Base-by-base conservation (phyloP, 2,888 invertebrate species). In the Drosophila mimetica region DNA sequence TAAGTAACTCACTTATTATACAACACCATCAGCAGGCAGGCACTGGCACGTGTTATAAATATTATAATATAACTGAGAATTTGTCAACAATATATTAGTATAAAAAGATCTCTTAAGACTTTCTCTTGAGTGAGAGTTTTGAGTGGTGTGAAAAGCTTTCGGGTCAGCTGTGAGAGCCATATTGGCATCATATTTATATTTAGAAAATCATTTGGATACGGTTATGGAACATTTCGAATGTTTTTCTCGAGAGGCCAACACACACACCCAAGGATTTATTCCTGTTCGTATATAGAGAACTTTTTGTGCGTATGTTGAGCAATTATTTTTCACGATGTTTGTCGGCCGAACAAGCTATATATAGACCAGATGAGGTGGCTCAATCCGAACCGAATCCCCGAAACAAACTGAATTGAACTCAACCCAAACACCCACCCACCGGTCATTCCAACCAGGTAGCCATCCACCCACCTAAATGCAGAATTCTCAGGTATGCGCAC, bases 171-270 rank as follows among this genome's bases (percentile, higher is more conserved):
- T 57, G 58, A 13, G 16, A 20, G 14, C 53, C 46, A 70, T 61
- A 42, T 57, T 79, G 72, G 73, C 82, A 83, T 84, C 89, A 84
- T 89, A 89, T 89, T 84, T 84, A 84, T 89, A 89, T 87, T 84
- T 84, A 84, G 84, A 84, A 89, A 53, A 85, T 71, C 72, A 67
- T 75, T 63, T 75, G 65, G 47, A 73, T 66, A 48, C 61, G 78
- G 64, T 76, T 87, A 89, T 84, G 84, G 84, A 84, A 88, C 89
- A 86, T 77, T 82, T 74, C 51, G 71, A 55, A 77, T 72, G 57
- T 46, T 70, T 54, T 63, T 59, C 60, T 59, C 71, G 52, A 67
- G 50, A 54, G 78, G 11, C 51, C 50, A 18, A 60, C 47, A 28
- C 41, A 53, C 34, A 59, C 55, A 42, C 2, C 9, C 34, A 34